Conservation (phyloP, 2,888 invertebrate genomes). For the Bombylius major region DNA sequence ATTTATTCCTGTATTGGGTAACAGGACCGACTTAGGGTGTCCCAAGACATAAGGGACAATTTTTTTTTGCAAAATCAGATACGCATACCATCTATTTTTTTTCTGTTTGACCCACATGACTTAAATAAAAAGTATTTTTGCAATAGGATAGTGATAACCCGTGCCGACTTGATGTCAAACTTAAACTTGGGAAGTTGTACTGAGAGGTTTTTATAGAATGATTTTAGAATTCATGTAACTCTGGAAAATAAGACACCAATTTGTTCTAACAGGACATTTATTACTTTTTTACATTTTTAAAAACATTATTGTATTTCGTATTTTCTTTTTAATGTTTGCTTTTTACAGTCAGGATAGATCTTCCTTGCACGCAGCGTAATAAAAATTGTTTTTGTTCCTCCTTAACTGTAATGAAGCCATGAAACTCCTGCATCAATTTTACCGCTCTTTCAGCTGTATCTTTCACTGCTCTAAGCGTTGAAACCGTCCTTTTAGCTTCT, state of each 20-base stretch:
- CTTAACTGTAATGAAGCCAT: too few species aligned
- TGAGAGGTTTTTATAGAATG: background rate
- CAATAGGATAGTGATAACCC: background rate
- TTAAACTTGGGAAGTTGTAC: background rate
- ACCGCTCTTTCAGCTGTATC: too few species aligned
- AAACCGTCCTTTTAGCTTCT: too few species aligned
- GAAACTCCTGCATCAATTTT: too few species aligned
- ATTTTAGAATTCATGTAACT: background rate
- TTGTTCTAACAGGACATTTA: background rate
- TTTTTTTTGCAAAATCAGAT: background rate
- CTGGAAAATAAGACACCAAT: background rate
- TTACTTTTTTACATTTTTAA: background rate
- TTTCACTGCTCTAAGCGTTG: too few species aligned
- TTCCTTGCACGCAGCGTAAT: too few species aligned
- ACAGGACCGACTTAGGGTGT: too few species aligned
- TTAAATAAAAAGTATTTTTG: background rate
- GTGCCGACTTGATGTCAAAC: background rate
- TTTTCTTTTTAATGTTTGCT: too few species aligned
- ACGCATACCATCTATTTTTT: background rate
- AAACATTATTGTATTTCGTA: too few species aligned
- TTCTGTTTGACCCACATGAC: background rate
- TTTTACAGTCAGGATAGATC: too few species aligned
- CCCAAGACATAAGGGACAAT: background rate
- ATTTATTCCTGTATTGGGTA: slow-evolving; percentile 4
- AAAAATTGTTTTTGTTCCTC: too few species aligned